Evolutionary conservation across 2,797 vertebrate genomes (phyloP).

Genomic region (Chloroceryle amazona): DNA sequence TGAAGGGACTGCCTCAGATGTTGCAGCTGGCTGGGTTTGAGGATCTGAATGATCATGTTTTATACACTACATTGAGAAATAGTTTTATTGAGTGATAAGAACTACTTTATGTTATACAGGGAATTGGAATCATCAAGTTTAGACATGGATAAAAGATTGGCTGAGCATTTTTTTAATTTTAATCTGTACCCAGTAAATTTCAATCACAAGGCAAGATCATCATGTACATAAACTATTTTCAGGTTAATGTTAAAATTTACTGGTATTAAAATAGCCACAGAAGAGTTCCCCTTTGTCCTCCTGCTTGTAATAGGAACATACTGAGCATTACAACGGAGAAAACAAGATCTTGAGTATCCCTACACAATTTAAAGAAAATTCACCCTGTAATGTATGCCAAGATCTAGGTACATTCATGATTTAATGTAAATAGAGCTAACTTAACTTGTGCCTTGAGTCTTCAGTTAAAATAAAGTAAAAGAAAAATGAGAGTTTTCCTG

Average conservation of each 20-base stretch:
- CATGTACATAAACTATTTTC: background rate
- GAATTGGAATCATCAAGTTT: background rate
- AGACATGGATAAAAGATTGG: background rate
- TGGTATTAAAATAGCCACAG: conserved; percentile 17
- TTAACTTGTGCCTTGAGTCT: background rate
- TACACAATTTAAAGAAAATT: background rate
- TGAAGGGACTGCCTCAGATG: background rate
- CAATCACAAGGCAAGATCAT: background rate
- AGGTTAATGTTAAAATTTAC: background rate
- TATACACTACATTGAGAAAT: background rate
- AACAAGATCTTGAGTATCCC: background rate
- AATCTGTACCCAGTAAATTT: background rate
- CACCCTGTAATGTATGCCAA: background rate
- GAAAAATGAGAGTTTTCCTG: background rate
- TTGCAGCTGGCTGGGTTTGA: background rate
- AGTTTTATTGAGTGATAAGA: background rate
- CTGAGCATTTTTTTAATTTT: background rate
- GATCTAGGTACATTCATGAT: background rate
- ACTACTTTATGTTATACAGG: background rate
- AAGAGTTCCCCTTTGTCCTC: background rate
- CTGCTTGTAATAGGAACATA: background rate
- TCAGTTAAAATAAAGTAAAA: background rate
- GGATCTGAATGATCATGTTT: background rate
- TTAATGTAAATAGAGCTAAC: background rate
- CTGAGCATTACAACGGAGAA: background rate